A percentile compares a stretch with the other conserved stretches of the same genome.
Conservation (phyloP, 2,797 vertebrate species). For the Sphenodon punctatus region DNA sequence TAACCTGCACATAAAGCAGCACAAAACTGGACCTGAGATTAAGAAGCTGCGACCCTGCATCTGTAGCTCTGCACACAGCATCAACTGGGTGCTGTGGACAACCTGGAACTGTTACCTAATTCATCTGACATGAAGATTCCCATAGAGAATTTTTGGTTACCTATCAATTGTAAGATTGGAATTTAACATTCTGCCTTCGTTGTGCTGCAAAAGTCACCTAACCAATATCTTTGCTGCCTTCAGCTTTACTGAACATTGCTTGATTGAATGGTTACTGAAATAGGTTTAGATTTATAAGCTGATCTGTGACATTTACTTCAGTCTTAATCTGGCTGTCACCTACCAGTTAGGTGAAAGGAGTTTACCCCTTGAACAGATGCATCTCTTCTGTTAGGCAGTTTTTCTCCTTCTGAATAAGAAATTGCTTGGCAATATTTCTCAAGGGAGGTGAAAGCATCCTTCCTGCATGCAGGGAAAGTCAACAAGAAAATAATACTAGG, state of each 20-base stretch:
- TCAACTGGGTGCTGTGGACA: neutral
- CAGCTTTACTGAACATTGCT: neutral
- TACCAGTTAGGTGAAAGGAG: neutral
- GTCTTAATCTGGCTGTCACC: neutral
- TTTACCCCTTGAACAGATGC: neutral
- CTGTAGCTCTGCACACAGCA: neutral
- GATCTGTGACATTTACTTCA: conserved; percentile 22
- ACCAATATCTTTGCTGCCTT: neutral
- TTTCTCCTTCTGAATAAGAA: conserved; percentile 3
- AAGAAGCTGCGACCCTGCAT: neutral
- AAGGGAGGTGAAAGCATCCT: neutral
- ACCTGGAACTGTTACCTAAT: neutral
- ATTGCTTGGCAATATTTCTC: neutral
- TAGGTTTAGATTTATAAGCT: neutral
- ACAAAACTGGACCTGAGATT: neutral
- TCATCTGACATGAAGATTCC: neutral
- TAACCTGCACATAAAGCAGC: neutral
- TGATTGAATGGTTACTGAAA: conserved; percentile 1
- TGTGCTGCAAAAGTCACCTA: neutral
- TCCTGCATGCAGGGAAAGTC: neutral
- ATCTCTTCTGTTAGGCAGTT: neutral
- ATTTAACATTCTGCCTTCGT: neutral
- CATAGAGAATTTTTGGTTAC: neutral
- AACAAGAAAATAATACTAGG: neutral
- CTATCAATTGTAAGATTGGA: neutral